These are phyloP conservation scores for Drosophila antonietae DNA, from an alignment of 2,888 invertebrate species.

Conservation along the genomic window DNA sequence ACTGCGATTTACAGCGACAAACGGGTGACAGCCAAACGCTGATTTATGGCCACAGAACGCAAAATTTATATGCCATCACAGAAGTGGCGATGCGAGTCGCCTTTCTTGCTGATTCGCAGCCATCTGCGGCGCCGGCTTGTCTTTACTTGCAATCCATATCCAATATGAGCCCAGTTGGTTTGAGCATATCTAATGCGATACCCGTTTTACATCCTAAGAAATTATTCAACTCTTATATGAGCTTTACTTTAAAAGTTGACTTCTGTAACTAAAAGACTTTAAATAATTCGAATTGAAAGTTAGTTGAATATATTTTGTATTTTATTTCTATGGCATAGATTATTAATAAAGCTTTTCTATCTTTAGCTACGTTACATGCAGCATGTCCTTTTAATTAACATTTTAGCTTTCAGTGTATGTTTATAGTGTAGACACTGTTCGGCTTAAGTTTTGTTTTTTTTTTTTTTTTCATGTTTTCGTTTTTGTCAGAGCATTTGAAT, in stretches of 20 bases:
- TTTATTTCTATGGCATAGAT: too few species aligned
- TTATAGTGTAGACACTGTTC: conserved; percentile 16
- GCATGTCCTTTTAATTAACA: neutral
- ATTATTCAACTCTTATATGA: neutral
- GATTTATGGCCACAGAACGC: conserved; percentile 80
- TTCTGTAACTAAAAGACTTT: neutral
- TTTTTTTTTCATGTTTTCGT: conserved; percentile 12
- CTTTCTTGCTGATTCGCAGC: conserved; percentile 38
- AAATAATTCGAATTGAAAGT: neutral
- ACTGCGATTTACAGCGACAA: conserved; percentile 68
- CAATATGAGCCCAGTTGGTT: conserved; percentile 33
- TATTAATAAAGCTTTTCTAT: neutral
- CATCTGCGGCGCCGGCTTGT: conserved; percentile 52
- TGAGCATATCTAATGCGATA: conserved; percentile 12
- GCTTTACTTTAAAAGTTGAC: neutral
- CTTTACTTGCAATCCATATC: conserved; percentile 62
- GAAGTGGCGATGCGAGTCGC: conserved; percentile 63
- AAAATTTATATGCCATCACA: conserved; percentile 81
- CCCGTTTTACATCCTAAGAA: neutral
- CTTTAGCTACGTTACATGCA: neutral
- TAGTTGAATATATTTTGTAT: neutral
- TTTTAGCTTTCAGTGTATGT: too few species aligned
- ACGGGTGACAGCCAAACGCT: conserved; percentile 81
- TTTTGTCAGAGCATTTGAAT: conserved; percentile 75
- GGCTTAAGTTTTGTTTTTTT: neutral